Percentiles rank a stretch among this genome's conserved stretches.
Conservation (phyloP, 2,113 vertebrate species). For the Chionodraco myersi region DNA sequence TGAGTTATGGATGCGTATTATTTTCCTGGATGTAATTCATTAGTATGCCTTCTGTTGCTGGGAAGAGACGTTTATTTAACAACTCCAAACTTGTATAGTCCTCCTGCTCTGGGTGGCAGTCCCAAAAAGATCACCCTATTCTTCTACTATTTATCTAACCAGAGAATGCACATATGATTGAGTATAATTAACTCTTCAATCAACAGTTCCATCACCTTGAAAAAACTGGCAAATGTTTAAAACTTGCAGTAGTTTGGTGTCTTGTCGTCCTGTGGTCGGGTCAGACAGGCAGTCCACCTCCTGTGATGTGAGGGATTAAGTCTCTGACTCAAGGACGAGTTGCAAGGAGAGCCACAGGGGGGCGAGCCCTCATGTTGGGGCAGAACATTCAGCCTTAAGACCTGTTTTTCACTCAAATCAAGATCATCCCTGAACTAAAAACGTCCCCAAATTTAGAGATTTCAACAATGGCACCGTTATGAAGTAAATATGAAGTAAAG, state of each 20-base stretch:
- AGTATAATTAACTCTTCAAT: not conserved
- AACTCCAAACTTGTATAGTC: too few species aligned
- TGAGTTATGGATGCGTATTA: too few species aligned
- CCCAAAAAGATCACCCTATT: not conserved
- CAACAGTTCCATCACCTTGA: not conserved
- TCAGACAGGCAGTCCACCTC: constrained; percentile 5
- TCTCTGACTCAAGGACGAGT: constrained; percentile 12
- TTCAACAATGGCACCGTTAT: too few species aligned
- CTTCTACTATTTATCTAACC: not conserved
- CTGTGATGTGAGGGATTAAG: constrained; percentile 19
- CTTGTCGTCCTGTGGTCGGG: constrained; percentile 3
- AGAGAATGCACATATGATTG: not conserved
- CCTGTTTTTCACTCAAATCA: not conserved
- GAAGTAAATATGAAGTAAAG: too few species aligned
- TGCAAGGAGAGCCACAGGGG: not conserved
- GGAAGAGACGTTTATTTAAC: too few species aligned
- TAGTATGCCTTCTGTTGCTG: too few species aligned
- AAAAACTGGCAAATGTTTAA: not conserved
- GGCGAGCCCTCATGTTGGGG: not conserved
- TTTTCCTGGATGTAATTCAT: too few species aligned
- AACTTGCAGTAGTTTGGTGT: not conserved
- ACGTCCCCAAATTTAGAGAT: too few species aligned
- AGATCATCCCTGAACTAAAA: too few species aligned
- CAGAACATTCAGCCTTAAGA: not conserved
- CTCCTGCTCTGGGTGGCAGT: too few species aligned